Base-by-base conservation (phyloP, 2,888 invertebrate genomes). In the Oscheius myriophilus region DNA sequence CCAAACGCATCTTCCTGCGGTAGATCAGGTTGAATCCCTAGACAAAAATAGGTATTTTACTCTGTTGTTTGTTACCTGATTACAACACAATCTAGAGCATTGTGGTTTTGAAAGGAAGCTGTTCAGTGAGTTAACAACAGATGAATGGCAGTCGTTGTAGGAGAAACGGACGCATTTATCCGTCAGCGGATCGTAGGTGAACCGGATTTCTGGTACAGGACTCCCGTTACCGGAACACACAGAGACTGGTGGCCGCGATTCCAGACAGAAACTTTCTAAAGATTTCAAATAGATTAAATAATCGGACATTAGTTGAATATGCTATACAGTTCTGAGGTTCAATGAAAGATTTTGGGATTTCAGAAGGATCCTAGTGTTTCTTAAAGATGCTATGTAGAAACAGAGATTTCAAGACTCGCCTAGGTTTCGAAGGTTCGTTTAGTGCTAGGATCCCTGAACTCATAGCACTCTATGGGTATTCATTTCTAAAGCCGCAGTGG, bases 11-110 rank as follows among this genome's bases (percentile, higher is more conserved):
- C 26, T 65, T 66, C 59, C 78, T 67, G 65, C 71, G 73, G 63
- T 78, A 78, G 7, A 78, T 70, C 41, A 78, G 64, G 53, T 78
- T 75, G 58, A 69, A 75, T 39, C 78, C 78, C 70, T 73, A 51
- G 70, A 58, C 25, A 23, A 12, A 21, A 11, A 3, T 33, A 33
- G 9, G 33, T 33, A 6, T 33, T 6, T 33, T 9, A 33, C 3
- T 33, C 9, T 33, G 33, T 33, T 9, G 33, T 14, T 3, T 14
- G 11, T 46, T 18, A 70, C 72, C 64, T 77, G 78, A 65, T 78
- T 75, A 59, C 78, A 78, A 57, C 78, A 78, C 3, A 78, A 59
- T 14, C 72, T 57, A 41, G 63, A 72, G 46, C 78, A 78, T 49
- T 78, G 73, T 26, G 78, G 72, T 43, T 73, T 71, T 33, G 68